These are phyloP conservation scores for Nowickia ferox DNA, from an alignment of 2,888 invertebrate species.

Conservation along the genomic window DNA sequence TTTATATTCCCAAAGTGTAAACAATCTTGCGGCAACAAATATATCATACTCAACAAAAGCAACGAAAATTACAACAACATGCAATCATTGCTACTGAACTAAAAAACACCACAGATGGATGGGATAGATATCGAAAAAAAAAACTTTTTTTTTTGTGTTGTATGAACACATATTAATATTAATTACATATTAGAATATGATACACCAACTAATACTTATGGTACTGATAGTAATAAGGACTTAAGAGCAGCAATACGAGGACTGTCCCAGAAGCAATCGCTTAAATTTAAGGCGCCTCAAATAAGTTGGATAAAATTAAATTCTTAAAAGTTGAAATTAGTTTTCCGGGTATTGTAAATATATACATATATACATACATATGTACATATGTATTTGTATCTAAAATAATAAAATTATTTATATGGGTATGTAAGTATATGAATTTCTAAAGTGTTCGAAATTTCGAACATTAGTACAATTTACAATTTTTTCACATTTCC, in stretches of 20 bases:
- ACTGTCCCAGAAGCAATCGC: not conserved
- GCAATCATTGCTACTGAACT: constrained; percentile 56
- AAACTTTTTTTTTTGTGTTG: constrained; percentile 21
- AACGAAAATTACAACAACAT: constrained; percentile 51
- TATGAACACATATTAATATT: constrained; percentile 24
- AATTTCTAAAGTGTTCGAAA: too few relatives aligned
- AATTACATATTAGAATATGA: constrained; percentile 29
- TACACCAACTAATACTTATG: constrained; percentile 1
- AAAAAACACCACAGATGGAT: constrained; percentile 48
- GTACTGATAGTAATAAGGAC: constrained; percentile 14
- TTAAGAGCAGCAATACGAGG: constrained; percentile 24
- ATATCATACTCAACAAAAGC: constrained; percentile 60
- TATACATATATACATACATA: too few relatives aligned
- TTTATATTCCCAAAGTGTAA: constrained; percentile 62
- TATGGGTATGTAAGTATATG: too few relatives aligned
- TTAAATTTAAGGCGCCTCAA: not conserved
- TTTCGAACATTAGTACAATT: too few relatives aligned
- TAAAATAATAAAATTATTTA: too few relatives aligned
- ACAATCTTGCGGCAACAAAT: constrained; percentile 69
- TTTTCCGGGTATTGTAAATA: too few relatives aligned
- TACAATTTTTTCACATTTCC: too few relatives aligned
- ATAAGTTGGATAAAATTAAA: too few relatives aligned
- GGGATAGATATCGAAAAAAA: constrained; percentile 20
- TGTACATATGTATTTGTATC: too few relatives aligned
- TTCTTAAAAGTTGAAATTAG: too few relatives aligned